Conservation (phyloP, 2,113 vertebrate genomes). For the Apodemus speciosus region DNA sequence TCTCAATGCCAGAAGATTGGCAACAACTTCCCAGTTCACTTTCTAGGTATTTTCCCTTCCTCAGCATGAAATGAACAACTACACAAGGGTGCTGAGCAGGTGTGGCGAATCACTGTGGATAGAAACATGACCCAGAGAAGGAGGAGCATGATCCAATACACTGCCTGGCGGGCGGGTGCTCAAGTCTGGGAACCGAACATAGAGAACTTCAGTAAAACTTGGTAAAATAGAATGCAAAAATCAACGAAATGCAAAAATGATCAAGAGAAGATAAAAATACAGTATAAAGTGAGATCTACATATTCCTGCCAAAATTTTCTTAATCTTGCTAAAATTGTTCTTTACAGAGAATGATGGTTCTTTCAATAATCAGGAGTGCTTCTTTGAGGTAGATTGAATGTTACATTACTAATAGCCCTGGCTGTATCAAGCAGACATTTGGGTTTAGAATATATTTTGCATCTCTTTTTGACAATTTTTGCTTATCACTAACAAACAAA, state of each 20-base stretch:
- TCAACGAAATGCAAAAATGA: background rate
- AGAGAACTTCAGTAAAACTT: background rate
- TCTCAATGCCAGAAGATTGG: background rate
- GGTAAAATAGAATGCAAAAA: constrained; percentile 16
- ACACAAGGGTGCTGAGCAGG: background rate
- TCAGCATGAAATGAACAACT: background rate
- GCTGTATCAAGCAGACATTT: background rate
- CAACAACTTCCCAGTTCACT: background rate
- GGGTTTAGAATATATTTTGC: background rate
- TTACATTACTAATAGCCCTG: background rate
- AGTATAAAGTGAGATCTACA: constrained; percentile 23
- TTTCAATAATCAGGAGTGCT: background rate
- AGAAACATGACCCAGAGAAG: background rate
- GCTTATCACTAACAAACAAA: background rate
- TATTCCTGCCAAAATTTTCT: constrained; percentile 27
- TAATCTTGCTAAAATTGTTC: background rate
- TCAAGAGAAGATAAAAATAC: background rate
- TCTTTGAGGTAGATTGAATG: background rate
- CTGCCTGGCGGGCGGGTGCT: background rate
- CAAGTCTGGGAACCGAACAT: background rate
- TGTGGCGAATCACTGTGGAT: background rate
- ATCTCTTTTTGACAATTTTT: constrained; percentile 9
- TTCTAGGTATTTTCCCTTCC: background rate
- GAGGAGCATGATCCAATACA: background rate
- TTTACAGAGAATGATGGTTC: background rate